A percentile compares a stretch with the other conserved stretches of the same genome.
Evolutionary conservation across 2,888 invertebrate species (phyloP).

Genomic region (Orthosia gracilis): DNA sequence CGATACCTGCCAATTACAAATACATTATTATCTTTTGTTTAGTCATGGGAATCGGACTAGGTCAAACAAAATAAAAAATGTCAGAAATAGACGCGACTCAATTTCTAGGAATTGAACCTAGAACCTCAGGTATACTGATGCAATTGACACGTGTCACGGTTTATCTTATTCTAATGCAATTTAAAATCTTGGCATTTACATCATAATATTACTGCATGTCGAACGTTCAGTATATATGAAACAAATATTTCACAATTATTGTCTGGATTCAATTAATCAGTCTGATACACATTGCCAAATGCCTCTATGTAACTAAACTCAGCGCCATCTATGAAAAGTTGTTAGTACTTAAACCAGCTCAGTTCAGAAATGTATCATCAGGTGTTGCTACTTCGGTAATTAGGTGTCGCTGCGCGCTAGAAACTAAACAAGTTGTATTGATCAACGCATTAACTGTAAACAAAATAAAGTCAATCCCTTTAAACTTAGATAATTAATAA

Average conservation of each 20-base stretch:
- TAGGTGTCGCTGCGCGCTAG: slow-evolving; percentile 32
- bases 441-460: background rate
- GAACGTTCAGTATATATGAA: background rate
- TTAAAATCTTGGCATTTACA: background rate
- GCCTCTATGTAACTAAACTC: background rate
- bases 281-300: background rate
- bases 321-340: slow-evolving; percentile 36
- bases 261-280: background rate
- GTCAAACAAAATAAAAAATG: slow-evolving; percentile 51
- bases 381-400: background rate
- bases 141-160: slow-evolving; percentile 19
- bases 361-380: background rate
- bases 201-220: background rate
- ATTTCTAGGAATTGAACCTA: slow-evolving; percentile 51
- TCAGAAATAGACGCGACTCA: slow-evolving; percentile 22
- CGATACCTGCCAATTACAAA: slow-evolving; percentile 55
- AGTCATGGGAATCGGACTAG: slow-evolving; percentile 56
- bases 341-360: background rate
- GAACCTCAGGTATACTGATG: background rate
- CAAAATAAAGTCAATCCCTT: background rate
- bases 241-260: slow-evolving; percentile 15
- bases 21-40: slow-evolving; percentile 54
- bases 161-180: background rate
- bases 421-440: background rate
- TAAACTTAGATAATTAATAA: background rate